phyloP scores from a whole-genome alignment of 2,797 vertebrate species.

The Mormyrus hasselquistii region DNA sequence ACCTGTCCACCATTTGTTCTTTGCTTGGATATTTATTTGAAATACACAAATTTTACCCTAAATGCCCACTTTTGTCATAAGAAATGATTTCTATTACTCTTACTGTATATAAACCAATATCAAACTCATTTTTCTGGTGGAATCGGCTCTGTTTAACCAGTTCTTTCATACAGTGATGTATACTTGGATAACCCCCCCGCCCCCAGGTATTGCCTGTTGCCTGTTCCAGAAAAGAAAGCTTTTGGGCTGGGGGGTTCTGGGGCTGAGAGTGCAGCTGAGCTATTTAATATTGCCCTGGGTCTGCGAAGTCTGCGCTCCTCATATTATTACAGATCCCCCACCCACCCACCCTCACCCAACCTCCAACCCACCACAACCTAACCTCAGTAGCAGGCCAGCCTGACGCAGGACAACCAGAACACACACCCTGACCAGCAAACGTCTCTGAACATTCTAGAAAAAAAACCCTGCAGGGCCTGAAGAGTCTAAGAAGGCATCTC shows the following conservation, averaged over 20 bases:
- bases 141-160: neutral
- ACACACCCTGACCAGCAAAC: constrained; percentile 15
- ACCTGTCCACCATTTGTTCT: neutral
- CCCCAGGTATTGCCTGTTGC: neutral
- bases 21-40: neutral
- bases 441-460: neutral
- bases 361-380: constrained; percentile 10
- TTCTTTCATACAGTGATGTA: neutral
- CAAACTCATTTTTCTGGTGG: neutral
- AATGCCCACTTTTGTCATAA: neutral
- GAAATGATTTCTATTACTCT: neutral
- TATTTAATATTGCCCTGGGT: neutral
- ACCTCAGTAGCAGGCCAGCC: constrained; percentile 26
- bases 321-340: neutral
- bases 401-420: constrained; percentile 32
- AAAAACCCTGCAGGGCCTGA: neutral
- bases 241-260: neutral
- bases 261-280: neutral
- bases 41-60: neutral
- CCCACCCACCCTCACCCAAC: no score
- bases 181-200: neutral
- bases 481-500: neutral
- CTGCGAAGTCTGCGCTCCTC: neutral
- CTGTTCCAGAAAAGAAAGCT: neutral
- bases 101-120: neutral